Evolutionary conservation across 1,140 invertebrate species (phyloP).

Genomic region (Aphis gossypii): DNA sequence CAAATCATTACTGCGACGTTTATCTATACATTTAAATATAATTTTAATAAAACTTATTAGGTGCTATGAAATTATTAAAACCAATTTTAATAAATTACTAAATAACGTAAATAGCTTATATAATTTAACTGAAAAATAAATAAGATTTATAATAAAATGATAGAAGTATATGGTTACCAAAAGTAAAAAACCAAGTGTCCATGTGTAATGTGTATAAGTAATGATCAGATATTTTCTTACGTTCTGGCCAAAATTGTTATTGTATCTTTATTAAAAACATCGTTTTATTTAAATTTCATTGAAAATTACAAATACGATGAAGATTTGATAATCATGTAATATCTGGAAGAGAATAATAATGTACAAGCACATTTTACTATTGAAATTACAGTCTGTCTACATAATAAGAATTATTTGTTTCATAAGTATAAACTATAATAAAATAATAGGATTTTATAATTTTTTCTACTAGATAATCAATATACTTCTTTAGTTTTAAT

Average conservation of each 20-base stretch:
- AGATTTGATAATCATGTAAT: neutral
- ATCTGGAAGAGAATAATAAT: neutral
- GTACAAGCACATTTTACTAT: neutral
- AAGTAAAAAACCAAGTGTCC: too few species aligned
- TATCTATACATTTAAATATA: neutral
- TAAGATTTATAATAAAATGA: neutral
- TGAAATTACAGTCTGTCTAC: neutral
- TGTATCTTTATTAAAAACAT: neutral
- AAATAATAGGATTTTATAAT: neutral
- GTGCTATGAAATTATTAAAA: neutral
- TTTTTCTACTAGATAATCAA: neutral
- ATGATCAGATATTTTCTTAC: neutral
- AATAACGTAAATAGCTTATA: neutral
- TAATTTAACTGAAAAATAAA: neutral
- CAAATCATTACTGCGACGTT: neutral
- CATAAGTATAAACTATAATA: constrained; percentile 6
- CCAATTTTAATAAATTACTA: neutral
- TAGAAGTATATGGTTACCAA: neutral
- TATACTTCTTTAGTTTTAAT: constrained; percentile 6
- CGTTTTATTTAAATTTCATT: neutral
- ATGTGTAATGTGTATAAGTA: neutral
- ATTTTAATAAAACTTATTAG: neutral
- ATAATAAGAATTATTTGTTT: neutral
- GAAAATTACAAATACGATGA: neutral
- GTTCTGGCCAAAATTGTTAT: neutral